Base-by-base conservation (phyloP, 2,113 vertebrate species). In the Thalassoma bifasciatum region DNA sequence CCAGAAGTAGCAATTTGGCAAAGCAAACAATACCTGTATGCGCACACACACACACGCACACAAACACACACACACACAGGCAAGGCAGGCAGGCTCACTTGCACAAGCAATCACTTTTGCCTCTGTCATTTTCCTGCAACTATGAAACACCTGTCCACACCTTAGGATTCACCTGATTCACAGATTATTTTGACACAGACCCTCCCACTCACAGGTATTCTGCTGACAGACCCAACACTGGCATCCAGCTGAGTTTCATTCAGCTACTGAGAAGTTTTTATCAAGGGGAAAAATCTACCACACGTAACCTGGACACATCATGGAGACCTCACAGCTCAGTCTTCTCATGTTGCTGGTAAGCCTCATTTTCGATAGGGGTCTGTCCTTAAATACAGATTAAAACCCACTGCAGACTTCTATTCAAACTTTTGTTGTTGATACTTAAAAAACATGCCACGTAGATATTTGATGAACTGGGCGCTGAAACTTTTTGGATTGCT, bases 271-370 rank as follows among this genome's bases (percentile, higher is more conserved):
- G 19, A 26, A 1, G 34, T 1, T 37, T 10, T 46, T 8, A 12
- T 16, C 5, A 1, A 3, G 46, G 7, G 30, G 76, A 9, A 42
- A 62, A 19, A 26, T 1, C 13, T 8, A 57, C 36, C 56, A 37
- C 23, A 37, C 11, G 1, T 10, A 0, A 21, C 21, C 26, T 49
- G 69, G 58, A 53, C 46, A 23, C 11, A 81, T 13, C 0, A 93
- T 90, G 85, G 75, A 44, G 56, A 70, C 17, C 6, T 57, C 66
- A 16, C n/a, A 40, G 2, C 17, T 75, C 11, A 2, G 46, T 57
- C 9, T 88, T 70, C 54, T 92, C 14, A 1, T 78, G 0, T 23
- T 75, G 12, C 73, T 90, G 89, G 90, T 90, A 88, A 88, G 88
- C 54, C 40, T 40, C 49, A 47, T 38, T 4, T 46, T 52, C 1